Base-by-base conservation (phyloP, 2,797 vertebrate species). In the Telmatherina bonti region DNA sequence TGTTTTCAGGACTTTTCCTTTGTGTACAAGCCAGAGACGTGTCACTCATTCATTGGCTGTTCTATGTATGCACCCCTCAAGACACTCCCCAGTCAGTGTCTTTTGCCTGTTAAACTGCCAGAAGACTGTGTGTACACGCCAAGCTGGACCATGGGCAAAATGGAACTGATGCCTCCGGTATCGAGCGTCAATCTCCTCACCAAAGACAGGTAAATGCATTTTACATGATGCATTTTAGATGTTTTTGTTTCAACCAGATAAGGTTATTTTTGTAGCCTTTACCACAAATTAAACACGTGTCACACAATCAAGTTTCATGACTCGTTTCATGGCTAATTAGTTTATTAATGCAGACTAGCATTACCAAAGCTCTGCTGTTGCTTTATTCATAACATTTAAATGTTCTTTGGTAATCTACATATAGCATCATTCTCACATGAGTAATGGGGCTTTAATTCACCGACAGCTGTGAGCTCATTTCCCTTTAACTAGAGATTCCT, bases 41-140 rank as follows among this genome's bases (percentile, higher is more conserved):
- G 94, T 90, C 97, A 98, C 88, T 89, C 95, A 41, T 92, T 97
- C 56, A 94, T 96, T 35, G 97, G 98, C 64, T 99, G 96, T 81
- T 96, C 97, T 70, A 97, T 97, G 95, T 99, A 98, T 79, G 98
- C 98, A 9, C 98, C 97, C 24, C 88, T 99, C 82, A 99, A 97
- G 94, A 95, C 87, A 0, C 95, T 99, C 77, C 98, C 98, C 74
- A 99, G 97, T 87, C 98, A 99, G 87, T 99, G 95, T 94, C 90
- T 98, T 88, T 91, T 95, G 78, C 94, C 96, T 58, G 91, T 99
- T 91, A 99, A 97, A 76, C 93, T 99, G 90, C 96, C 97, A 2
- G 97, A 98, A 81, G 96, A 99, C 61, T 97, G 96, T 82, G 79
- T 97, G 78, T 99, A 99, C 86, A 96, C 97, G n/a, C 96, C 97